Evolutionary conservation across 1,140 invertebrate genomes (phyloP).

Genomic region (Asbolus verrucosus): DNA sequence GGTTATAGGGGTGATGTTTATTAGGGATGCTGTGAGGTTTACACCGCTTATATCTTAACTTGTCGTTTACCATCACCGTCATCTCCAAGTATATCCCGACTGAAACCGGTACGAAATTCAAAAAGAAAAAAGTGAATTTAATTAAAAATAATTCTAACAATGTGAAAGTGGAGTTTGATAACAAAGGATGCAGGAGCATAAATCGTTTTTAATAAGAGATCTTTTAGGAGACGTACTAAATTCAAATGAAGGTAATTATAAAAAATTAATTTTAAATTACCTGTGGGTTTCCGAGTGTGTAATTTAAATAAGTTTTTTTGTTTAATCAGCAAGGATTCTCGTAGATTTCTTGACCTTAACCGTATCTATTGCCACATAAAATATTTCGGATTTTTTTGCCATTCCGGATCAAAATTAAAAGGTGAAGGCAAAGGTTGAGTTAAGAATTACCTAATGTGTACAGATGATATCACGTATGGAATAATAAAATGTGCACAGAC

Average conservation of each 20-base stretch:
- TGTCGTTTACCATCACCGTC: constrained; percentile 45
- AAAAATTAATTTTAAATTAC: constrained; percentile 23
- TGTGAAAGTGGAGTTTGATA: constrained; percentile 37
- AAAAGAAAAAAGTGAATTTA: background rate
- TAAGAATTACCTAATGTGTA: constrained; percentile 21
- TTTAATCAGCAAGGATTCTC: background rate
- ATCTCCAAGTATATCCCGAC: constrained; percentile 2
- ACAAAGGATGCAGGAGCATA: constrained; percentile 74
- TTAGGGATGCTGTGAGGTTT: constrained; percentile 48
- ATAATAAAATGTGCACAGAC: too few species aligned
- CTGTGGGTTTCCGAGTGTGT: too few species aligned
- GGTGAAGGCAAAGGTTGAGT: constrained; percentile 34
- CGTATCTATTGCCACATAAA: background rate
- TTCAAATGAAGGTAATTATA: constrained; percentile 54
- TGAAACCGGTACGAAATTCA: too few species aligned
- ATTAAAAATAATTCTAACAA: constrained; percentile 8
- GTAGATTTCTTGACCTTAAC: constrained; percentile 28
- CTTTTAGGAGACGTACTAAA: constrained; percentile 79
- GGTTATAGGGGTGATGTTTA: constrained; percentile 38
- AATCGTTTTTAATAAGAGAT: constrained; percentile 83
- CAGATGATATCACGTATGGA: constrained; percentile 19
- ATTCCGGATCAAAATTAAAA: constrained; percentile 29
- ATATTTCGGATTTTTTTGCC: constrained; percentile 6
- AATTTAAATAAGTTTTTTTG: too few species aligned
- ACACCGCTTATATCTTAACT: constrained; percentile 52